Conservation (phyloP, 2,113 vertebrate species). For the Gadus chalcogrammus region DNA sequence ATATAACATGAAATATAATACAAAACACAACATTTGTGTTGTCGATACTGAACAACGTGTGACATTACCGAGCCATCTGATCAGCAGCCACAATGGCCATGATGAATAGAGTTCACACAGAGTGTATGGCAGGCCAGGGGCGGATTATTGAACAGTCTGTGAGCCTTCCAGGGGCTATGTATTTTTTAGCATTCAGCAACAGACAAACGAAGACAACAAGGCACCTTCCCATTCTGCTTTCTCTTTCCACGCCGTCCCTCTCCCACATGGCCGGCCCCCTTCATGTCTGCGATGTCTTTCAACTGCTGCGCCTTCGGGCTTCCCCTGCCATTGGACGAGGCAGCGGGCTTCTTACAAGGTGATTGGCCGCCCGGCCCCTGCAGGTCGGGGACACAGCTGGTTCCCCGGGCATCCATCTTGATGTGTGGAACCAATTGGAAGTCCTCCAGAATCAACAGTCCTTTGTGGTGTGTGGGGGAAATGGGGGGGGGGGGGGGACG, state of each 20-base stretch:
- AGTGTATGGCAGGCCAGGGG: too few species aligned
- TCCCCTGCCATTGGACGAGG: constrained; percentile 50
- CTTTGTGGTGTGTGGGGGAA: constrained; percentile 30
- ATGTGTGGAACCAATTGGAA: constrained; percentile 40
- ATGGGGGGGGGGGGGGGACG: too few species aligned
- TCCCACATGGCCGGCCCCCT: constrained; percentile 44
- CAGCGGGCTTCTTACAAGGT: constrained; percentile 31
- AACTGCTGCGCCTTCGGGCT: constrained; percentile 36
- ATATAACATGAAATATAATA: too few species aligned
- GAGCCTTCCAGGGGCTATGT: too few species aligned
- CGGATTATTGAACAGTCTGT: too few species aligned
- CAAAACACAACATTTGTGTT: too few species aligned
- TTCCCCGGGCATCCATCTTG: constrained; percentile 43
- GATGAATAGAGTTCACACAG: too few species aligned
- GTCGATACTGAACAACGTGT: too few species aligned
- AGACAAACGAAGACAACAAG: constrained; percentile 8
- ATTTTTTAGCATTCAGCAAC: background rate
- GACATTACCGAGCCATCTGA: too few species aligned
- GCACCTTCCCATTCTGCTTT: constrained; percentile 39
- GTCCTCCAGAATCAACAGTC: constrained; percentile 38
- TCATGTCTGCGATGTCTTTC: constrained; percentile 49
- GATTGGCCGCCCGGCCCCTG: constrained; percentile 48
- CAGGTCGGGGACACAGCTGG: constrained; percentile 46
- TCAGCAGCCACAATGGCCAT: too few species aligned
- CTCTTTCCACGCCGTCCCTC: constrained; percentile 24